phyloP scores from a whole-genome alignment of 2,113 vertebrate species.

The Sebastes schlegelii region DNA sequence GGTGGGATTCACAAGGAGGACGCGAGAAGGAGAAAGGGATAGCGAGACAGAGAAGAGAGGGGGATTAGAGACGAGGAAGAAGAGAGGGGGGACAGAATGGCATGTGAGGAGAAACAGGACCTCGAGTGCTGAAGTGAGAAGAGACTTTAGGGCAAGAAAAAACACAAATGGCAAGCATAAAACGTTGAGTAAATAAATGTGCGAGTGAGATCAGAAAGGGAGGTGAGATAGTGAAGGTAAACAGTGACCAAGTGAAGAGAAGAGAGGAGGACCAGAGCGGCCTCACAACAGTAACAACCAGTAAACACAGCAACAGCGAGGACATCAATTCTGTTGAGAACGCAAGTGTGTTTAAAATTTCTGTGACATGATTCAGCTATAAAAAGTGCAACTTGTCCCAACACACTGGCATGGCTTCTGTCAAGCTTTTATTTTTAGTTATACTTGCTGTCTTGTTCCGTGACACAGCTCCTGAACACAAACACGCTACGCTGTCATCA shows the following conservation, averaged over 20 bases:
- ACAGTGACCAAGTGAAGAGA: slow-evolving; percentile 42
- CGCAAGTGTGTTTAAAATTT: slow-evolving; percentile 45
- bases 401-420: slow-evolving; percentile 19
- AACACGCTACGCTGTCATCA: slow-evolving; percentile 2
- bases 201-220: slow-evolving; percentile 40
- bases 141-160: not conserved
- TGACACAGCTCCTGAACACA: slow-evolving; percentile 6
- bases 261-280: slow-evolving; percentile 28
- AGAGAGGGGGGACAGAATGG: not conserved
- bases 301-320: slow-evolving; percentile 44
- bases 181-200: slow-evolving; percentile 54
- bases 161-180: slow-evolving; percentile 34
- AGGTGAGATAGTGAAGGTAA: slow-evolving; percentile 57
- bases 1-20: slow-evolving; percentile 57
- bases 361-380: slow-evolving; percentile 55
- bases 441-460: not conserved
- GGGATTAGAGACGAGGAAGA: not conserved
- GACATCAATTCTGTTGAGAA: slow-evolving; percentile 46
- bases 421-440: not conserved
- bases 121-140: not conserved
- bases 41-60: slow-evolving; percentile 16
- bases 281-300: slow-evolving; percentile 38
- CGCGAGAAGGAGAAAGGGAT: slow-evolving; percentile 10
- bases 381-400: slow-evolving; percentile 33
- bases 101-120: slow-evolving; percentile 46